Base-by-base conservation (phyloP, 2,797 vertebrate species). In the Alectoris magna region DNA sequence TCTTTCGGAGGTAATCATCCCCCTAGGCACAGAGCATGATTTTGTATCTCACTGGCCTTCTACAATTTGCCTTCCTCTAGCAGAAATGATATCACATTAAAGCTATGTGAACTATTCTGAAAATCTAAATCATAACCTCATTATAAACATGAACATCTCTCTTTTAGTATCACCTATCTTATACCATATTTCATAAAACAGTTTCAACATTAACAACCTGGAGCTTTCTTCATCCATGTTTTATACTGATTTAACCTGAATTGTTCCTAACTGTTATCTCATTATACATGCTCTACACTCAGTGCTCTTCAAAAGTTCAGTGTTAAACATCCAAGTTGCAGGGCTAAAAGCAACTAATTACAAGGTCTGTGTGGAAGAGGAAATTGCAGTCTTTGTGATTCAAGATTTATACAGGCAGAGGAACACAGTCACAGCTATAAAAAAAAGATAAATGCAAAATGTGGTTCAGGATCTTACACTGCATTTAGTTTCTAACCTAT, bases 401-500 rank as follows among this genome's bases (percentile, higher is more conserved):
- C 75, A 90, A 91, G 46, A 59, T 72, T 66, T 66, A 67, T 55
- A 56, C n/a, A 63, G 34, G 23, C 74, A 75, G 43, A 91, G 68
- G 71, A 84, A 89, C 26, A 67, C 7, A 44, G 18, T 14, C 26
- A 60, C 44, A 66, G 6, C 29, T 74, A 46, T 31, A 74, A 58
- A 74, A 73, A 73, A 60, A 77, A 83, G 27, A 76, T 31, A 75
- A 84, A 84, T 34, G 14, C 7, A 81, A 80, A 92, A 76, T 68
- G 26, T 0, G 2, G 51, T 43, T 84, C 43, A 70, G 31, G n/a
- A 29, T 70, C 44, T 84, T 75, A 48, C 14, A 59, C 2, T 79
- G 48, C 14, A 34, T 84, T 79, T 91, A 34, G 44, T 68, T 77
- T 51, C 62, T 90, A 95, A 93, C 60, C 68, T 43, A 85, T 49